Conservation (phyloP, 2,888 invertebrate genomes). For the Altica lythri region DNA sequence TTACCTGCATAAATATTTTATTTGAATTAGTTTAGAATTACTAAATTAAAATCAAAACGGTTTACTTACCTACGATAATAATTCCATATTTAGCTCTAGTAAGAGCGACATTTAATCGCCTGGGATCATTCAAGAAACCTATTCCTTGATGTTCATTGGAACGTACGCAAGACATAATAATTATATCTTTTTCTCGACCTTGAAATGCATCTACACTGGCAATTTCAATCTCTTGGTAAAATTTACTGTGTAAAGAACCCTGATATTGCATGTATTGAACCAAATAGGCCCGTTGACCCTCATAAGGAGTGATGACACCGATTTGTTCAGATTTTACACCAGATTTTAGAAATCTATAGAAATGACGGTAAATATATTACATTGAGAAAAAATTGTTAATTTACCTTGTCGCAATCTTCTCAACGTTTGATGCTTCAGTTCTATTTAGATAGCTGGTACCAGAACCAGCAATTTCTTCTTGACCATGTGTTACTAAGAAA, state of each 20-base stretch:
- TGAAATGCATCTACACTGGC: constrained; percentile 99
- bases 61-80: constrained; percentile 94
- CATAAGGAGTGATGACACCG: constrained; percentile 98
- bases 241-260: constrained; percentile 92
- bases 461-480: constrained; percentile 98
- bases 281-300: constrained; percentile 96
- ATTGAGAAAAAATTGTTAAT: background rate
- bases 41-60: background rate
- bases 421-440: constrained; percentile 98
- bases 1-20: constrained; percentile 59
- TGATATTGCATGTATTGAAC: constrained; percentile 99
- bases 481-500: constrained; percentile 97
- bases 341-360: constrained; percentile 80
- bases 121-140: constrained; percentile 97
- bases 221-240: constrained; percentile 98
- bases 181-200: constrained; percentile 98
- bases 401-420: constrained; percentile 86
- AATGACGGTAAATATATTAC: background rate
- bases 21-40: background rate
- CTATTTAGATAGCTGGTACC: constrained; percentile 98
- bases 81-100: constrained; percentile 97
- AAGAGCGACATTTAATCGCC: constrained; percentile 95
- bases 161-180: constrained; percentile 98
- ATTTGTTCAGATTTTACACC: constrained; percentile 98
- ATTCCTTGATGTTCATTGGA: constrained; percentile 96